Evolutionary conservation across 2,113 vertebrate species (phyloP).

Genomic region (Dicrurus megarhynchus): DNA sequence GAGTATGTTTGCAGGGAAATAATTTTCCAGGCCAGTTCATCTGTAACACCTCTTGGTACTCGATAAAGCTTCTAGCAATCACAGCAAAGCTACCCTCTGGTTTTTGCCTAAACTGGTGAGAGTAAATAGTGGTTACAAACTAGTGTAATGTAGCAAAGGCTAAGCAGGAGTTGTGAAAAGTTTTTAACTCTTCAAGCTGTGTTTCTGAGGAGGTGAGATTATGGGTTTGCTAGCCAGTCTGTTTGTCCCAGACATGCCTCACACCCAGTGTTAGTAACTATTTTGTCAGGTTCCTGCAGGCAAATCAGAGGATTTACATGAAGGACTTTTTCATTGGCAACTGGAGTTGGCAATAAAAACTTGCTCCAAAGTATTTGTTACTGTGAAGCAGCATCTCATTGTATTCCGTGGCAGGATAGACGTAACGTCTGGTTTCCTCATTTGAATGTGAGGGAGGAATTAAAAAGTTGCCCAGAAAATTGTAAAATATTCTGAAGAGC

Average conservation of each 20-base stretch:
- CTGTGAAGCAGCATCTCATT: background rate
- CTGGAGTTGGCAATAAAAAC: background rate
- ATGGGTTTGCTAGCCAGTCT: background rate
- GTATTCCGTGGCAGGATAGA: background rate
- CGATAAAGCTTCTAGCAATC: background rate
- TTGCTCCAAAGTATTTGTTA: background rate
- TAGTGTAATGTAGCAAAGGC: background rate
- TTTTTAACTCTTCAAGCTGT: background rate
- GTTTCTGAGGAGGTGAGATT: background rate
- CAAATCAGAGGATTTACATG: background rate
- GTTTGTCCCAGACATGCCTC: background rate
- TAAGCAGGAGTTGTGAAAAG: background rate
- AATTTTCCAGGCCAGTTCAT: background rate
- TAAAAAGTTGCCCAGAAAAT: background rate
- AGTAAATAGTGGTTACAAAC: background rate
- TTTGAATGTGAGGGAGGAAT: background rate
- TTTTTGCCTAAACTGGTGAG: background rate
- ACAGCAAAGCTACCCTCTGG: background rate
- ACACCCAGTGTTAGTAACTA: background rate
- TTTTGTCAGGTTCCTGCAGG: background rate
- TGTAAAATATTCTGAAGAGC: background rate
- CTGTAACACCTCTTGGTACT: background rate
- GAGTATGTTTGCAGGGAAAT: background rate
- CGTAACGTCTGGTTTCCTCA: background rate
- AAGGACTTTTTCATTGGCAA: background rate